These are phyloP conservation scores for Caenorhabditis sp. DNA, from an alignment of 2,888 invertebrate genomes.

Conservation along the genomic window DNA sequence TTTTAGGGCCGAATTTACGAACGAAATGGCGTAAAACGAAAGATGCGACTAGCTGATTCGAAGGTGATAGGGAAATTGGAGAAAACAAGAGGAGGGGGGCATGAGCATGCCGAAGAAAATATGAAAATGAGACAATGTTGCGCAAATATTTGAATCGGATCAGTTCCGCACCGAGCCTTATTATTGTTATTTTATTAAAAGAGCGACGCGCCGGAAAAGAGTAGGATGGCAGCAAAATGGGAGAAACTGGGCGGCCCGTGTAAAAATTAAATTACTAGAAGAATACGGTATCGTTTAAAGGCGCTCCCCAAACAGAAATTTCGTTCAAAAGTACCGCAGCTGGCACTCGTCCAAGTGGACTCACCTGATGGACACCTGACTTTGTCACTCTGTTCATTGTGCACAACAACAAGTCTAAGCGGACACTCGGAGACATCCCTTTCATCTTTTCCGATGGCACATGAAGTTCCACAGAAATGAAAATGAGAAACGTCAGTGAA, in stretches of 20 bases:
- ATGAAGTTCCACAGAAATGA: no score
- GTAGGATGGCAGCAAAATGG: not conserved
- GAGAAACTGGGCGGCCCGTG: no score
- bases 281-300: no score
- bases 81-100: constrained; percentile 1
- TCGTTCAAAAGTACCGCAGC: no score
- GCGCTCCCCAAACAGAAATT: no score
- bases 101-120: constrained; percentile 30
- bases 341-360: constrained; percentile 8
- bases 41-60: not conserved
- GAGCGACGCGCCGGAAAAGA: not conserved
- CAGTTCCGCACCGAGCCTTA: constrained; percentile 18
- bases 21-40: not conserved
- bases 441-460: constrained; percentile 7
- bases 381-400: not conserved
- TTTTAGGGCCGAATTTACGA: constrained; percentile 21
- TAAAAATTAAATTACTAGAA: no score
- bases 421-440: no score
- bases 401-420: constrained; percentile 17
- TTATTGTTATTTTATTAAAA: constrained; percentile 21
- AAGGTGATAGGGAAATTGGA: constrained; percentile 1
- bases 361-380: constrained; percentile 11
- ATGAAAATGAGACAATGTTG: constrained; percentile 28
- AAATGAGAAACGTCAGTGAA: no score
- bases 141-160: constrained; percentile 46